Percentiles rank a stretch among this genome's conserved stretches.
Conservation (phyloP, 1,140 invertebrate species). For the Macrostomum lignano region DNA sequence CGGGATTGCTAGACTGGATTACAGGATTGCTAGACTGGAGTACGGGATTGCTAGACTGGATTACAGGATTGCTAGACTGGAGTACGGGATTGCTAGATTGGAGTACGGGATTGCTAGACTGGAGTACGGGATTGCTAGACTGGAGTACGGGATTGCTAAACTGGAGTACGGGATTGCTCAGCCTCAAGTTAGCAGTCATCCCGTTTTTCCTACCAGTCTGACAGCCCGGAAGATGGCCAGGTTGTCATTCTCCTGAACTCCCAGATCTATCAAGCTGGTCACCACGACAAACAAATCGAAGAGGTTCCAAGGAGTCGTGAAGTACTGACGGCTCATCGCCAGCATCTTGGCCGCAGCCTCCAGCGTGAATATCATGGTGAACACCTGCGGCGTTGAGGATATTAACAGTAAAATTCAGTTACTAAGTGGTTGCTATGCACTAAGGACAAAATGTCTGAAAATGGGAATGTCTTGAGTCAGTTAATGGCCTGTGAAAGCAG, state of each 20-base stretch:
- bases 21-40: too few species aligned
- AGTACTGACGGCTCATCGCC: conserved; percentile 67
- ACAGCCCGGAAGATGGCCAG: conserved; percentile 83
- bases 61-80: too few species aligned
- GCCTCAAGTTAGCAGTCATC: too few species aligned
- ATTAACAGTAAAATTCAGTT: conserved; percentile 32
- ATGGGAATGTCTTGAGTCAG: too few species aligned
- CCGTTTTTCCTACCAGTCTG: conserved; percentile 50
- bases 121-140: too few species aligned
- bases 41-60: too few species aligned
- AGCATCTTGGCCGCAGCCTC: conserved; percentile 67
- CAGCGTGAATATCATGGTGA: conserved; percentile 67
- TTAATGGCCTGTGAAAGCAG: too few species aligned
- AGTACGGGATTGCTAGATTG: too few species aligned
- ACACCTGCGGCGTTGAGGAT: conserved; percentile 46
- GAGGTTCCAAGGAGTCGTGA: conserved; percentile 68
- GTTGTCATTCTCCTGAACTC: conserved; percentile 61
- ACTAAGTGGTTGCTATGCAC: not conserved
- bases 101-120: too few species aligned
- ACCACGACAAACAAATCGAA: conserved; percentile 76
- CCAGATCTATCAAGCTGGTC: conserved; percentile 59
- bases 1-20: too few species aligned
- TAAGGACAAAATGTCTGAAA: not conserved
- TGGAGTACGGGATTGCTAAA: too few species aligned
- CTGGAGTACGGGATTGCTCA: too few species aligned